These are phyloP conservation scores for Cataglyphis livida DNA, from an alignment of 2,888 invertebrate species.

Conservation along the genomic window DNA sequence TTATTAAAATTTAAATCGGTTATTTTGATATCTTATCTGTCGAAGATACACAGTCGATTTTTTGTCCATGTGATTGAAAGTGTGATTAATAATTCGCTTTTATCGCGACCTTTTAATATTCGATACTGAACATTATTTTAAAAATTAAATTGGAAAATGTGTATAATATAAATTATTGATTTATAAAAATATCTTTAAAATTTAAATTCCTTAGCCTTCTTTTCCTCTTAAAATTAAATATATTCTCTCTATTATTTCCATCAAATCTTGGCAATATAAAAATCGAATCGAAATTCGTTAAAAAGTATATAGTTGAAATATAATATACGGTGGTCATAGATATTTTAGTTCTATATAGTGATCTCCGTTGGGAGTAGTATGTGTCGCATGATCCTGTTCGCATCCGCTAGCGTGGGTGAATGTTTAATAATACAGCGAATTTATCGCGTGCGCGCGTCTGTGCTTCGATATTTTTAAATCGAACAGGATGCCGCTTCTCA, in stretches of 20 bases:
- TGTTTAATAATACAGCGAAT: slow-evolving; percentile 62
- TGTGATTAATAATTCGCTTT: not conserved
- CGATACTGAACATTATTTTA: not conserved
- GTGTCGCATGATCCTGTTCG: slow-evolving; percentile 46
- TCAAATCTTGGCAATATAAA: not conserved
- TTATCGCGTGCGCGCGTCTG: slow-evolving; percentile 46
- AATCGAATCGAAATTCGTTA: slow-evolving; percentile 19
- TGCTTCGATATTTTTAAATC: slow-evolving; percentile 53
- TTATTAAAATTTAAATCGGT: slow-evolving; percentile 6
- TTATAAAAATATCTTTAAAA: not conserved
- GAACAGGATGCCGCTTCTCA: slow-evolving; percentile 60
- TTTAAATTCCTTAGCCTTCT: not conserved
- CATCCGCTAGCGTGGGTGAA: slow-evolving; percentile 40
- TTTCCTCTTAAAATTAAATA: not conserved
- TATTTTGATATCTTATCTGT: not conserved
- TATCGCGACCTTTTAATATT: not conserved
- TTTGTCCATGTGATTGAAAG: not conserved
- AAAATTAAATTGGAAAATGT: not conserved
- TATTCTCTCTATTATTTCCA: not conserved
- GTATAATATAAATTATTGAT: not conserved
- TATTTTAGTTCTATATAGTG: not conserved
- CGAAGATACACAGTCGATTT: not conserved
- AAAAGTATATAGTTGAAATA: slow-evolving; percentile 17
- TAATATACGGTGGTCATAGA: slow-evolving; percentile 15
- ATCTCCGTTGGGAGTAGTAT: slow-evolving; percentile 22